Evolutionary conservation across 2,888 invertebrate genomes (phyloP).

Genomic region (Ethmia dodecea): DNA sequence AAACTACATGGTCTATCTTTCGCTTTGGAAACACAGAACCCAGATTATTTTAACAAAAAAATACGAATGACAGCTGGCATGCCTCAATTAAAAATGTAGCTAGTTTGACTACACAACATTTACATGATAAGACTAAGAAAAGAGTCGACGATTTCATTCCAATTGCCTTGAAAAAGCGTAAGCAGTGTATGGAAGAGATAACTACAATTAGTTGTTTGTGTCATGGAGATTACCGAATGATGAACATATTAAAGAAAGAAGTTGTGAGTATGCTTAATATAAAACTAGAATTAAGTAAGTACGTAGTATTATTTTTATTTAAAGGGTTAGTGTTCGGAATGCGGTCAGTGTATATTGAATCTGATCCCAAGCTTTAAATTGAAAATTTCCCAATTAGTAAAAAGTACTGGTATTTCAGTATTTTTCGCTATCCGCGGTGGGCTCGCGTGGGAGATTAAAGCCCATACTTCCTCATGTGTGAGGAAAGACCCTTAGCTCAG

Average conservation of each 20-base stretch:
- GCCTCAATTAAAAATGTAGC: slow-evolving; percentile 18
- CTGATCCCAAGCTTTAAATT: too few relatives aligned
- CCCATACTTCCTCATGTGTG: too few relatives aligned
- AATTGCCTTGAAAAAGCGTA: slow-evolving; percentile 13
- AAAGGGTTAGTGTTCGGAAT: too few relatives aligned
- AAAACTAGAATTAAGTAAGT: too few relatives aligned
- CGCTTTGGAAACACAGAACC: slow-evolving; percentile 25
- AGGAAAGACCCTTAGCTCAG: too few relatives aligned
- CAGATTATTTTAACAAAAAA: slow-evolving; percentile 24
- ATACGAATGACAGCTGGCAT: slow-evolving; percentile 23
- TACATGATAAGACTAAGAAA: slow-evolving; percentile 15
- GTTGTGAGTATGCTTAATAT: too few relatives aligned
- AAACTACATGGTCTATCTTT: slow-evolving; percentile 37
- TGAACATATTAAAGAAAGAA: slow-evolving; percentile 30
- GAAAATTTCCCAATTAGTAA: too few relatives aligned
- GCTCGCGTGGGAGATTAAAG: too few relatives aligned
- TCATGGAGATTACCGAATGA: slow-evolving; percentile 35
- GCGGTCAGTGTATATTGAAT: too few relatives aligned
- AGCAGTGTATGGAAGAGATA: slow-evolving; percentile 15
- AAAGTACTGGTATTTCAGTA: too few relatives aligned
- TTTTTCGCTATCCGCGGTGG: too few relatives aligned
- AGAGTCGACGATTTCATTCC: slow-evolving; percentile 19
- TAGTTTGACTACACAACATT: slow-evolving; percentile 10
- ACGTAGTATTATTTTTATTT: too few relatives aligned
- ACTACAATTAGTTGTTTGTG: slow-evolving; percentile 22